Percentiles rank a stretch among this genome's conserved stretches.
Conservation (phyloP, 2,888 invertebrate genomes). For the Ormyrus rosae region DNA sequence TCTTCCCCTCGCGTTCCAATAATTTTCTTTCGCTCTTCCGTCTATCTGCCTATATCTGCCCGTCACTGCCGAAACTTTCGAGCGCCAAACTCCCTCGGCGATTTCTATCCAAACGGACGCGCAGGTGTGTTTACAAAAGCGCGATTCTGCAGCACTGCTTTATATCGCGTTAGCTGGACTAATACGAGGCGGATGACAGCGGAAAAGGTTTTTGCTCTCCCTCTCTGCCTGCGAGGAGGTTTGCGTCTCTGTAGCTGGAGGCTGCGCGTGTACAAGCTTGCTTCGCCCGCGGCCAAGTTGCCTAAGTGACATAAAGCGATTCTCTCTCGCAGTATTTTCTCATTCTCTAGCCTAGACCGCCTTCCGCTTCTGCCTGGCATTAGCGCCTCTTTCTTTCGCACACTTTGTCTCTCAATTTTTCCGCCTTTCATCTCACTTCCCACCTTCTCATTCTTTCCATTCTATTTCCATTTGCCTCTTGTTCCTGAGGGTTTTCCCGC, state of each 20-base stretch:
- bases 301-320: constrained; percentile 28
- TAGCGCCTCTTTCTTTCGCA: background rate
- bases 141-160: too few species aligned
- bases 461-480: constrained; percentile 33
- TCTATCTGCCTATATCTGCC: background rate
- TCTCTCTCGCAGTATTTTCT: background rate
- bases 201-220: background rate
- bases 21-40: constrained; percentile 8
- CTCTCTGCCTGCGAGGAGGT: background rate
- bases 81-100: too few species aligned
- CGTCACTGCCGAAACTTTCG: background rate
- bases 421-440: background rate
- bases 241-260: background rate
- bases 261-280: background rate
- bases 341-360: background rate
- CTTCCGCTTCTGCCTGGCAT: background rate
- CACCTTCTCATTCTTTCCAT: background rate
- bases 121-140: too few species aligned
- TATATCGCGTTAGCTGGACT: background rate
- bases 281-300: background rate
- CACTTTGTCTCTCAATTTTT: background rate
- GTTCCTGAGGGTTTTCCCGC: constrained; percentile 32
- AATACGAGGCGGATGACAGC: background rate
- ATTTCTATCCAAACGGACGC: too few species aligned
- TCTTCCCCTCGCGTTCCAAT: constrained; percentile 40